Base-by-base conservation (phyloP, 2,113 vertebrate genomes). In the Ascaphus truei region DNA sequence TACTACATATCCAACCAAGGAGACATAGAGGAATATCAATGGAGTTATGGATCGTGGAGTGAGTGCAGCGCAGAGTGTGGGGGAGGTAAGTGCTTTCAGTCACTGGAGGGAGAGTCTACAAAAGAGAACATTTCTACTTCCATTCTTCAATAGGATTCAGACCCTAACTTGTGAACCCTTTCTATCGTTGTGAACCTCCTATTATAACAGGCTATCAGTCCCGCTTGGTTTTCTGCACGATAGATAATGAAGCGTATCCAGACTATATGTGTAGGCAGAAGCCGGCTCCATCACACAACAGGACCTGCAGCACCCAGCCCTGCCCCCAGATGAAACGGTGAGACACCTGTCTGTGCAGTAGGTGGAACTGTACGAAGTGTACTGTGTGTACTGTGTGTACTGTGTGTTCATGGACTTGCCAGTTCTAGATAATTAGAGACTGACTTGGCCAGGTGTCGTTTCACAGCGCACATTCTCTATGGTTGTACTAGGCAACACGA, bases 1-100 rank as follows among this genome's bases (percentile, higher is more conserved):
- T 99, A 90, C 75, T 91, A 95, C 81, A 81, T 96, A 37, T 90
- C 93, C 0, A 62, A 79, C 18, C 74, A 74, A 30, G 74, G 64
- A 27, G 86, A 87, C 8, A 20, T 53, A 2, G 68, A 81, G 0
- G 88, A 88, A 5, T 94, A 94, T 83, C 88, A 86, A 79, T 99
- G 97, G 97, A 95, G 95, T 71, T 92, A 89, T 0, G 74, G 95
- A 7, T 99, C 96, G 0, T 99, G 96, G 96, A 86, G 90, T 0
- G 61, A 92, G 61, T 99, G 97, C 86, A 98, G 93, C 53, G 85
- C 73, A 0, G 91, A 92, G 33, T 99, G 97, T 29, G 94, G 94
- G 7, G 92, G 91, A 92, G 97, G 97, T 98, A 74, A 84, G 90
- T 18, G 65, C 2, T 61, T 1, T 0, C 3, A 12, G 25, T 6